Evolutionary conservation across 35 echinoderm and acorn worm genomes (phyloP).

Genomic region (Anneissia japonica): DNA sequence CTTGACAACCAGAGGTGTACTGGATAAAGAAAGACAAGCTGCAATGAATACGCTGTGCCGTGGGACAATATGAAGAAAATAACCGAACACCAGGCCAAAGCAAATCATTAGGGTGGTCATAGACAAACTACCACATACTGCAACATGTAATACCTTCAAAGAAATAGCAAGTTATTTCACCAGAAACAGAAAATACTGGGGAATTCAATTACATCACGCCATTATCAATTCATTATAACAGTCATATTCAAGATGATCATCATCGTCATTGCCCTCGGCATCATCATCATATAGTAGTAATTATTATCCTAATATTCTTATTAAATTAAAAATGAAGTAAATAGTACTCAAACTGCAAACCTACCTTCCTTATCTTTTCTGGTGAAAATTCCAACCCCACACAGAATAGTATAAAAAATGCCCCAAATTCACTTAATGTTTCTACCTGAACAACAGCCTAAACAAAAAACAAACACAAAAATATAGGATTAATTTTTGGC

Average conservation of each 20-base stretch:
- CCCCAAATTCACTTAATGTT: conserved; percentile 81
- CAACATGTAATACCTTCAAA: conserved; percentile 77
- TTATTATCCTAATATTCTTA: neutral
- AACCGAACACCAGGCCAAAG: conserved; percentile 80
- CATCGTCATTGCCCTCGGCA: neutral
- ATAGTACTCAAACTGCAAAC: neutral
- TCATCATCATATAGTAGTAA: neutral
- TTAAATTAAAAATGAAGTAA: neutral
- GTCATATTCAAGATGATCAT: neutral
- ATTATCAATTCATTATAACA: too few species aligned
- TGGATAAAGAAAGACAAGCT: conserved; percentile 86
- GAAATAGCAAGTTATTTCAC: too few species aligned
- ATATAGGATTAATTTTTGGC: too few species aligned
- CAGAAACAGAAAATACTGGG: too few species aligned
- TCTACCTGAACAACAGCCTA: conserved; percentile 93
- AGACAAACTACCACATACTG: conserved; percentile 70
- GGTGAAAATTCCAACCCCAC: conserved; percentile 94
- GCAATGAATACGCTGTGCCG: conserved; percentile 88
- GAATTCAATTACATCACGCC: too few species aligned
- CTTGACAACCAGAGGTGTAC: conserved; percentile 92
- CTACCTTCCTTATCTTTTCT: conserved; percentile 89
- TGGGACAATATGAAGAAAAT: conserved; percentile 66
- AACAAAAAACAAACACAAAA: neutral
- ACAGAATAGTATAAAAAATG: conserved; percentile 86
- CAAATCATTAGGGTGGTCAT: conserved; percentile 87